Percentiles rank a stretch among this genome's conserved stretches.
Conservation (phyloP, 2,888 invertebrate species). For the Pyrrhosoma nymphula region DNA sequence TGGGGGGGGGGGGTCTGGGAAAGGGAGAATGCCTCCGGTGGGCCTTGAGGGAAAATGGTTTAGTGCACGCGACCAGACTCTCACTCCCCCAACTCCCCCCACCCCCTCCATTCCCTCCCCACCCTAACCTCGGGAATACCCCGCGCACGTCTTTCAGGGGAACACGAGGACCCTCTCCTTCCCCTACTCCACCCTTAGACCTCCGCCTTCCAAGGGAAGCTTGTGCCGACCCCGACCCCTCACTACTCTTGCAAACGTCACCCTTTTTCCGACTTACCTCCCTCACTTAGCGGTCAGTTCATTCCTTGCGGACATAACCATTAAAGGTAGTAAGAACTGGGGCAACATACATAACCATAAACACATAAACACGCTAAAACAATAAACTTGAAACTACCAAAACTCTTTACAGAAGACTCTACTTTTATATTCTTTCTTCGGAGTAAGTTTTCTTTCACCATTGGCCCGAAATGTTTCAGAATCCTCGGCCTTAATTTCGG, state of each 20-base stretch:
- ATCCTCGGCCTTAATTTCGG: neutral
- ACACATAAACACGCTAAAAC: neutral
- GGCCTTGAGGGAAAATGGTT: conserved; percentile 49
- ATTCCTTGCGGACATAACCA: neutral
- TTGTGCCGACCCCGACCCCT: neutral
- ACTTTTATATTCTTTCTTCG: neutral
- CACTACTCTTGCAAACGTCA: neutral
- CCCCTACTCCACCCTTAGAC: neutral
- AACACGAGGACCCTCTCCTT: neutral
- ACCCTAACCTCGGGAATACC: neutral
- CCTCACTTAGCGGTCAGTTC: neutral
- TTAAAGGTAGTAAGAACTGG: neutral
- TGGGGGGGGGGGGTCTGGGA: no score
- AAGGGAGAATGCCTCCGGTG: conserved; percentile 73
- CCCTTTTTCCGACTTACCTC: neutral
- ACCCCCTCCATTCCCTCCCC: neutral
- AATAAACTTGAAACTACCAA: neutral
- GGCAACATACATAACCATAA: neutral
- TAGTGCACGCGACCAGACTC: conserved; percentile 54
- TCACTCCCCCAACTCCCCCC: neutral
- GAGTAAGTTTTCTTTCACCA: neutral
- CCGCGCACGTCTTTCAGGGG: conserved; percentile 58
- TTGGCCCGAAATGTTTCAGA: neutral
- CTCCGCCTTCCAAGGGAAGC: neutral
- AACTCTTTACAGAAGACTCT: neutral